These are phyloP conservation scores for Syngnathoides biaculeatus DNA, from an alignment of 2,113 vertebrate species.

Conservation along the genomic window DNA sequence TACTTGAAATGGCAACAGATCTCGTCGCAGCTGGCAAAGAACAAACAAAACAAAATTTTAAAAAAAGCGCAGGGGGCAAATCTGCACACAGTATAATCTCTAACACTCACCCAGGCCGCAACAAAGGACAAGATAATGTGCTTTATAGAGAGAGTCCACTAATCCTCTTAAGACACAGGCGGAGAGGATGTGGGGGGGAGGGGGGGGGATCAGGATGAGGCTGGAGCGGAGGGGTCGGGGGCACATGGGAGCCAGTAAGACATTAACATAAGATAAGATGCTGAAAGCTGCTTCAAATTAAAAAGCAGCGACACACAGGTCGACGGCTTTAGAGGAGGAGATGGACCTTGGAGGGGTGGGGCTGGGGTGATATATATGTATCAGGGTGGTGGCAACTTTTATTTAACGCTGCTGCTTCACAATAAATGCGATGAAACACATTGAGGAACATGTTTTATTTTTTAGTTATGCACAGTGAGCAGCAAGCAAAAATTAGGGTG, in stretches of 20 bases:
- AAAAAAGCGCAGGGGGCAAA: slow-evolving; percentile 17
- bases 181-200: slow-evolving; percentile 34
- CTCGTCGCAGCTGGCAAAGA: slow-evolving; percentile 21
- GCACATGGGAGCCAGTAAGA: slow-evolving; percentile 45
- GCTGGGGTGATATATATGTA: neutral
- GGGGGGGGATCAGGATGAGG: neutral
- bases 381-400: slow-evolving; percentile 15
- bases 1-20: slow-evolving; percentile 18
- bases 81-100: slow-evolving; percentile 48
- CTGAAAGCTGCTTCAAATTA: slow-evolving; percentile 55
- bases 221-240: neutral
- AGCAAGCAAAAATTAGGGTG: too few relatives aligned
- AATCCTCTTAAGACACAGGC: slow-evolving; percentile 67
- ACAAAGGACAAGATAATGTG: slow-evolving; percentile 68
- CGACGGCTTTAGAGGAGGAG: slow-evolving; percentile 6
- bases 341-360: neutral
- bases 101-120: slow-evolving; percentile 50
- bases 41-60: slow-evolving; percentile 10
- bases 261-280: slow-evolving; percentile 59
- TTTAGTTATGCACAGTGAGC: too few relatives aligned
- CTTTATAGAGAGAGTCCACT: slow-evolving; percentile 63
- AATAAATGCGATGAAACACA: neutral
- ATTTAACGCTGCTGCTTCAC: slow-evolving; percentile 30
- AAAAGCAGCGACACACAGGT: slow-evolving; percentile 44
- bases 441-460: neutral